Evolutionary conservation across 2,888 invertebrate species (phyloP).

Genomic region (Ischnus inquisitorius): DNA sequence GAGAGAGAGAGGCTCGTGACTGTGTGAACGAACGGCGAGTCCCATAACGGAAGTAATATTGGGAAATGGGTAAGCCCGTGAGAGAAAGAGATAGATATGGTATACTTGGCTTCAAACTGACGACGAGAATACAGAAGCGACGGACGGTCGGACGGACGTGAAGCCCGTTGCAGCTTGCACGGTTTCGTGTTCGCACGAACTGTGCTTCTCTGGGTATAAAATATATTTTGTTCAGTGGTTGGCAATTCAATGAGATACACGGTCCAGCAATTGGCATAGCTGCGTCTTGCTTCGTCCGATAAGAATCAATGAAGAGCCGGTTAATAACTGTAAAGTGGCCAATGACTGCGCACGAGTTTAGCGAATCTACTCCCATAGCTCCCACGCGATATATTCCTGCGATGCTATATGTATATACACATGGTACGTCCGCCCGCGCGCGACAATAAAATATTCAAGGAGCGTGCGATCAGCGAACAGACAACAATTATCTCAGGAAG

Average conservation of each 20-base stretch:
- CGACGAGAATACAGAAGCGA: conserved; percentile 46
- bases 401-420: neutral
- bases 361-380: conserved; percentile 1
- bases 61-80: conserved; percentile 46
- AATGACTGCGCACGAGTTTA: neutral
- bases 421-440: conserved; percentile 27
- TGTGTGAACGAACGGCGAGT: conserved; percentile 35
- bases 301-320: neutral
- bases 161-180: conserved; percentile 3
- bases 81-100: conserved; percentile 27
- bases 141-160: conserved; percentile 17
- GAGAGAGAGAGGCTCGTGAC: neutral
- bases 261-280: neutral
- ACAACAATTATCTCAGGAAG: conserved; percentile 58
- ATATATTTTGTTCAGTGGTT: neutral
- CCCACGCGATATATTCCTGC: conserved; percentile 6
- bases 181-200: conserved; percentile 13
- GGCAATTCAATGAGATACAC: neutral
- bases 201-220: neutral
- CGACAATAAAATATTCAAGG: conserved; percentile 54
- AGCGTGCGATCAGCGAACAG: conserved; percentile 57
- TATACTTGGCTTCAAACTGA: conserved; percentile 30
- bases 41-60: conserved; percentile 58
- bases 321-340: neutral
- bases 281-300: neutral